Base-by-base conservation (phyloP, 1,140 invertebrate genomes). In the Ostrea denselamellosa region DNA sequence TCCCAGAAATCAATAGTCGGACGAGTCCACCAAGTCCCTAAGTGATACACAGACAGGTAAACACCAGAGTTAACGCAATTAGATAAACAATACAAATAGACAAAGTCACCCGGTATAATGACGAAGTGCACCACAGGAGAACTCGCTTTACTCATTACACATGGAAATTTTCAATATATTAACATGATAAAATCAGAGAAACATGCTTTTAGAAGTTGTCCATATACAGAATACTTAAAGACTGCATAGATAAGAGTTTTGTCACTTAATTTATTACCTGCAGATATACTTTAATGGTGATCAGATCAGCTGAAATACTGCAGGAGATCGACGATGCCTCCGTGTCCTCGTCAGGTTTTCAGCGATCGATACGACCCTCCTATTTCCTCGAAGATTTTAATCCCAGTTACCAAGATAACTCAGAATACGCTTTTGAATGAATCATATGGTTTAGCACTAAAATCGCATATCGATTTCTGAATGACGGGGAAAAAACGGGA, bases 351-450 rank as follows among this genome's bases (percentile, higher is more conserved):
- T 77, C 25, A 77, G 10, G 28, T 10, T n/a, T 12, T 25, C 25
- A 25, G 22, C 68, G 68, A 77, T 77, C 68, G 28, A 77, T 77
- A 77, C 68, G 8, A 12, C 68, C 68, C 68, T 34, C 25, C 68
- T 5, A 28, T 22, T 14, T 28, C 68, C 68, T 77, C 68, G 25
- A 77, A 77, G 68, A 77, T 25, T 77, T 77, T 77, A 77, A 77
- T 77, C 68, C 28, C 56, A 62, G 68, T 28, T 28, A 77, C 68
- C 68, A 77, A 77, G 68, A 77, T 77, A 77, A 77, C 68, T 28
- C 28, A 17, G 14, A 28, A 34, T 28, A 77, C 28, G 68, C 68
- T 28, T 28, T 17, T 28, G 68, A 28, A 77, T 77, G 68, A 77
- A 28, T 77, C 68, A 77, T 25, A 28, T 34, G 25, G 28, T 28